Conservation (phyloP, 2,888 invertebrate species). For the Diploptera punctata region DNA sequence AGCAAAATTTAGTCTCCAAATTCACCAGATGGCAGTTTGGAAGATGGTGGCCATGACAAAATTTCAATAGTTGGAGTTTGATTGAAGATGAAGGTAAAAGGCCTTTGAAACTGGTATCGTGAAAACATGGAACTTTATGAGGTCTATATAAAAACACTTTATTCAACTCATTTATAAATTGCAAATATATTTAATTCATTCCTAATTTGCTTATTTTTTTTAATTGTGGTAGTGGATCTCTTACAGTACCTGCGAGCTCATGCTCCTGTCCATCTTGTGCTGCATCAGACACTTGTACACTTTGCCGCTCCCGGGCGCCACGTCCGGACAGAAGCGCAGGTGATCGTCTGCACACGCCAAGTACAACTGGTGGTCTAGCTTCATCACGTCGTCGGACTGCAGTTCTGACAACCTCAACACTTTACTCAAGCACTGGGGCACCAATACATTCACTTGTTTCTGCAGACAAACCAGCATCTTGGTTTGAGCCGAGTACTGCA, state of each 20-base stretch:
- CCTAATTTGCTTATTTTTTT: too few species aligned
- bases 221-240: too few species aligned
- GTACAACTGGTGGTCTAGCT: conserved; percentile 87
- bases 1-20: too few species aligned
- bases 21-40: too few species aligned
- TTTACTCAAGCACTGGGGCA: conserved; percentile 74
- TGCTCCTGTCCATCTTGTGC: conserved; percentile 76
- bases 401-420: conserved; percentile 86
- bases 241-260: conserved; percentile 51
- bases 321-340: conserved; percentile 75
- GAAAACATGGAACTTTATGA: too few species aligned
- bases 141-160: too few species aligned
- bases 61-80: too few species aligned
- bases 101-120: too few species aligned
- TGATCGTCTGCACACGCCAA: conserved; percentile 89
- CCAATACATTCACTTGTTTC: conserved; percentile 67
- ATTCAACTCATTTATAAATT: too few species aligned
- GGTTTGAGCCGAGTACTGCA: conserved; percentile 69
- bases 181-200: too few species aligned
- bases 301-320: conserved; percentile 77
- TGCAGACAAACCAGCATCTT: conserved; percentile 86
- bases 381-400: conserved; percentile 87
- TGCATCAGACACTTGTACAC: conserved; percentile 90
- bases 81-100: too few species aligned
- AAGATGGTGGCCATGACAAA: too few species aligned